Evolutionary conservation across 2,113 vertebrate species (phyloP).

Genomic region (Neomonachus schauinslandi): DNA sequence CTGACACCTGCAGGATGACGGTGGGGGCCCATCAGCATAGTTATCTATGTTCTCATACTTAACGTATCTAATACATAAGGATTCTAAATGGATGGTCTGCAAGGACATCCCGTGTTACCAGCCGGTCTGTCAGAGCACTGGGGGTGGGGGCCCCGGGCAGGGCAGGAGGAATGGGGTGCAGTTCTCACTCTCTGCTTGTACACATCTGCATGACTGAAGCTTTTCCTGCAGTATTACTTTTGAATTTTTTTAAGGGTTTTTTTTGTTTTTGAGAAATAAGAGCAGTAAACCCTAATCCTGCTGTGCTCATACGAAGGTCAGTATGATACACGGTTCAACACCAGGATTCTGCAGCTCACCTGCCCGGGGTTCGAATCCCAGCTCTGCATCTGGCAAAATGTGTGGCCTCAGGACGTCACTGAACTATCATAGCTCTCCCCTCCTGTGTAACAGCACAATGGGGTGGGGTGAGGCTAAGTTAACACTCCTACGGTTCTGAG

Average conservation of each 20-base stretch:
- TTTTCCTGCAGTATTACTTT: neutral
- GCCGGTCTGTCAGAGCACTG: neutral
- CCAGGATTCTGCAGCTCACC: neutral
- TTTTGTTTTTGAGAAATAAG: neutral
- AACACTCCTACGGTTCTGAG: neutral
- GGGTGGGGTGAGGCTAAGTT: neutral
- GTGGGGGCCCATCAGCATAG: neutral
- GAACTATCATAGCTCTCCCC: neutral
- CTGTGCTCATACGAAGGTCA: neutral
- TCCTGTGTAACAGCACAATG: neutral
- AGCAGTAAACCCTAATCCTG: neutral
- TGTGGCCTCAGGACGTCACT: neutral
- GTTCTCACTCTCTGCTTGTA: neutral
- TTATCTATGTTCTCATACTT: neutral
- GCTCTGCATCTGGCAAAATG: neutral
- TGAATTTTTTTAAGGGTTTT: neutral
- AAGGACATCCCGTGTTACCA: neutral
- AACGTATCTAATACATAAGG: neutral
- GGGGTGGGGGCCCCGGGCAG: neutral
- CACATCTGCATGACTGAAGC: neutral
- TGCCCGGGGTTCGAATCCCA: neutral
- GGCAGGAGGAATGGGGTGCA: accelerated
- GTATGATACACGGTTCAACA: neutral
- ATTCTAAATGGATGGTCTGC: neutral
- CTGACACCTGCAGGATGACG: accelerated